Evolutionary conservation across 2,888 invertebrate genomes (phyloP).

Genomic region (Leptinotarsa tumamoca): DNA sequence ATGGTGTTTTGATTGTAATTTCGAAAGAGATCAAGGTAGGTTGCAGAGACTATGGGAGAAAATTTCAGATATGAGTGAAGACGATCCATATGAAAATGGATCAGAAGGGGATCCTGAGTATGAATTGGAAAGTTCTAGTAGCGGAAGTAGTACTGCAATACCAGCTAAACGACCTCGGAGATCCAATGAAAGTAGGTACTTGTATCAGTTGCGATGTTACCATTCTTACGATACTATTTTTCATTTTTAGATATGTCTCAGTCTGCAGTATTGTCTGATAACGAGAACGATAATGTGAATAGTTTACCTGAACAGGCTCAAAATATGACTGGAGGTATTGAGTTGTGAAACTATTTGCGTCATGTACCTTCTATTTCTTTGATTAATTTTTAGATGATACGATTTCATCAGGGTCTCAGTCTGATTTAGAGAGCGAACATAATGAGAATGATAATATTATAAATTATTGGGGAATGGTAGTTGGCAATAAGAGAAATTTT

Average conservation of each 20-base stretch:
- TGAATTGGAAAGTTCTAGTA: constrained; percentile 5
- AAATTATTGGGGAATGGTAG: constrained; percentile 12
- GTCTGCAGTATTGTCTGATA: constrained; percentile 3
- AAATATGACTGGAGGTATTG: constrained; percentile 4
- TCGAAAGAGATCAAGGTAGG: constrained; percentile 1
- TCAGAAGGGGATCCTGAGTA: constrained; percentile 6
- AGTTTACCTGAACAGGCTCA: constrained; percentile 1
- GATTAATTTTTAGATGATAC: not conserved
- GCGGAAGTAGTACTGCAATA: constrained; percentile 6
- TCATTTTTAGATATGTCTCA: constrained; percentile 6
- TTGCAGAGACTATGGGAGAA: constrained; percentile 8
- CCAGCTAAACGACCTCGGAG: constrained; percentile 5
- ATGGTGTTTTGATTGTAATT: not conserved
- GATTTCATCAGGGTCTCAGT: constrained; percentile 6
- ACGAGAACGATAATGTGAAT: not conserved
- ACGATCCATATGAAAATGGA: constrained; percentile 8
- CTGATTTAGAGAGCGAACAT: constrained; percentile 2
- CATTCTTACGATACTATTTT: constrained; percentile 1
- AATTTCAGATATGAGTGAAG: constrained; percentile 8
- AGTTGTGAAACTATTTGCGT: not conserved
- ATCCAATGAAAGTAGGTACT: constrained; percentile 4
- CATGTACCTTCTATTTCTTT: constrained; percentile 1
- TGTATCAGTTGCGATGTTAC: constrained; percentile 6
- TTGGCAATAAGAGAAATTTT: constrained; percentile 16
- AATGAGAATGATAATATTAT: constrained; percentile 6